Evolutionary conservation across 2,113 vertebrate species (phyloP).

Genomic region (Empidonax alnorum): DNA sequence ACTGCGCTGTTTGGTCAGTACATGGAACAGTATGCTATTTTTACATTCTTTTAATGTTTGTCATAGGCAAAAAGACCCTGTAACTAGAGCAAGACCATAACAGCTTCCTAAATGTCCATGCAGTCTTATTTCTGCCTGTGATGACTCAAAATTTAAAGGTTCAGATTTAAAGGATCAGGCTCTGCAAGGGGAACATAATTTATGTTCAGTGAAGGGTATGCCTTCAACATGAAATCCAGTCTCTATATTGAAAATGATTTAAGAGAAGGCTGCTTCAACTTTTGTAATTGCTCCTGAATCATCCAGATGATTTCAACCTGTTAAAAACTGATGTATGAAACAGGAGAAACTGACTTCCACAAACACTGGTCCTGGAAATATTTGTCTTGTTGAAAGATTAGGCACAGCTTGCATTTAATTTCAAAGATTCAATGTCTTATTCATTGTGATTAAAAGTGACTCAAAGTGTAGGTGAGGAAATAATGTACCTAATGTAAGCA

Average conservation of each 20-base stretch:
- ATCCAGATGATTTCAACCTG: not conserved
- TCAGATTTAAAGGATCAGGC: not conserved
- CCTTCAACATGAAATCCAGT: not conserved
- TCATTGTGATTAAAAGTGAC: not conserved
- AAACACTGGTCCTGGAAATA: not conserved
- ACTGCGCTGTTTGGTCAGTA: not conserved
- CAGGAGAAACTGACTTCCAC: not conserved
- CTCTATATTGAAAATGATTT: not conserved
- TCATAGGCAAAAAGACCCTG: not conserved
- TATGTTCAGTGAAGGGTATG: not conserved
- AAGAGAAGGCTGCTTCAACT: not conserved
- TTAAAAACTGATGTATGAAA: not conserved
- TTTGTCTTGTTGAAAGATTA: not conserved
- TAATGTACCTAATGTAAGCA: not conserved
- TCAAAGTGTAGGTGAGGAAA: not conserved
- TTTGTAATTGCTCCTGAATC: not conserved
- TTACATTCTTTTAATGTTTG: conserved; percentile 6
- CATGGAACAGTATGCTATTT: not conserved
- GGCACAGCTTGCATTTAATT: not conserved
- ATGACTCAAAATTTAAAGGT: not conserved
- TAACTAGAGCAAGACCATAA: not conserved
- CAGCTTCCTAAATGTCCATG: not conserved
- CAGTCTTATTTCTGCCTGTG: not conserved
- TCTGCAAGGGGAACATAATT: not conserved
- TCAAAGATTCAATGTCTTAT: not conserved